Evolutionary conservation across 2,797 vertebrate genomes (phyloP).

Genomic region (Anguilla pacifica): DNA sequence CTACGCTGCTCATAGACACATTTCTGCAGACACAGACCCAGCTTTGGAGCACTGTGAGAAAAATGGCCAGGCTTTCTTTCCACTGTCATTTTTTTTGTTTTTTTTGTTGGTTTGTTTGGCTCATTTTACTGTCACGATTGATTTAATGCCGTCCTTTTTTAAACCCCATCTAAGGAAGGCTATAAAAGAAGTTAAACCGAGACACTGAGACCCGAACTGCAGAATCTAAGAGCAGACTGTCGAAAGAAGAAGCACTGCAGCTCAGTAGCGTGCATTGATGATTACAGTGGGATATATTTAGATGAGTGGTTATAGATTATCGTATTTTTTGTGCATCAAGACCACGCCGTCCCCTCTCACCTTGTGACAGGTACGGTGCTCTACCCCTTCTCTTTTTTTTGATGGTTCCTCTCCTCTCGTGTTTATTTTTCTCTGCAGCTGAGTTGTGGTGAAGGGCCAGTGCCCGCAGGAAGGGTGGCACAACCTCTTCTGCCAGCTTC

Average conservation of each 20-base stretch:
- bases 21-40: not conserved
- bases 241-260: not conserved
- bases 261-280: not conserved
- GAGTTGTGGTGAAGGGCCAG: not conserved
- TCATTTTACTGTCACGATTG: not conserved
- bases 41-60: not conserved
- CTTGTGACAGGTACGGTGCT: not conserved
- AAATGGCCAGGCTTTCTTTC: not conserved
- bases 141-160: not conserved
- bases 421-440: not conserved
- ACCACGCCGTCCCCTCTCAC: not conserved
- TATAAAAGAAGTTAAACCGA: not conserved
- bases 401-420: not conserved
- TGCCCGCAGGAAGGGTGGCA: conserved; percentile 4
- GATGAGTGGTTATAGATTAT: not conserved
- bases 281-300: not conserved
- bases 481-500: not conserved
- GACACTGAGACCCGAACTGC: not conserved
- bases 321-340: not conserved
- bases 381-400: not conserved
- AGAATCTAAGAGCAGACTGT: not conserved
- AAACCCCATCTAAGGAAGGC: not conserved
- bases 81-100: not conserved
- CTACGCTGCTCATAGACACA: not conserved
- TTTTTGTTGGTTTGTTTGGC: not conserved